Conservation (phyloP, 2,113 vertebrate species). For the Hyla sarda region DNA sequence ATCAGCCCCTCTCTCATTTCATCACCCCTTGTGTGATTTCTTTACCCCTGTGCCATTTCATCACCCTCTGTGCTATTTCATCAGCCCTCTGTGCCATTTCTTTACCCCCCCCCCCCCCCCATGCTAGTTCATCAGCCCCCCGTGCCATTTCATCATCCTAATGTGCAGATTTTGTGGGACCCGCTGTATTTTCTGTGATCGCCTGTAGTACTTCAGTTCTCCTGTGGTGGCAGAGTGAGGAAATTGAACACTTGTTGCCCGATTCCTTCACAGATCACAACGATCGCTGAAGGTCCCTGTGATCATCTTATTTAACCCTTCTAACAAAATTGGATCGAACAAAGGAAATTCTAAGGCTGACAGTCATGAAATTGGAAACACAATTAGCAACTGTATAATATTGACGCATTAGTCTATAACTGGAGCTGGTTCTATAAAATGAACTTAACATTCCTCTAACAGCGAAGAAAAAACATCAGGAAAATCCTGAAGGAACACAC, state of each 20-base stretch:
- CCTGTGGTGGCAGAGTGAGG: neutral
- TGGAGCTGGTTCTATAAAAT: conserved; percentile 30
- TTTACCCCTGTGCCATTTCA: too few species aligned
- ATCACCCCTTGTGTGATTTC: too few species aligned
- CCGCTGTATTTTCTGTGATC: too few species aligned
- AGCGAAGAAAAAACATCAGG: conserved; percentile 26
- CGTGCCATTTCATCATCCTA: too few species aligned
- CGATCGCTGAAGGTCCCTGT: neutral
- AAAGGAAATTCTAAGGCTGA: neutral
- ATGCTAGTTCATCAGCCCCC: too few species aligned
- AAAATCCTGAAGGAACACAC: conserved; percentile 49
- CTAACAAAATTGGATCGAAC: neutral
- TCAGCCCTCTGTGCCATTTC: too few species aligned
- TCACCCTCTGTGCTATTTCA: too few species aligned
- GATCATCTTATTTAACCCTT: neutral
- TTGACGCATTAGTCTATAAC: neutral
- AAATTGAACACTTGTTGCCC: neutral
- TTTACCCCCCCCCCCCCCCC: too few species aligned
- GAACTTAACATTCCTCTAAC: conserved; percentile 20
- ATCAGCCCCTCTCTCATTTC: too few species aligned
- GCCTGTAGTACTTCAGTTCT: neutral
- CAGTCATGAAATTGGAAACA: neutral
- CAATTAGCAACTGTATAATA: conserved; percentile 12
- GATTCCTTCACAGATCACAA: neutral
- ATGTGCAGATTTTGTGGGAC: too few species aligned